Conservation (phyloP, 2,888 invertebrate genomes). For the Cactoblastis cactorum region DNA sequence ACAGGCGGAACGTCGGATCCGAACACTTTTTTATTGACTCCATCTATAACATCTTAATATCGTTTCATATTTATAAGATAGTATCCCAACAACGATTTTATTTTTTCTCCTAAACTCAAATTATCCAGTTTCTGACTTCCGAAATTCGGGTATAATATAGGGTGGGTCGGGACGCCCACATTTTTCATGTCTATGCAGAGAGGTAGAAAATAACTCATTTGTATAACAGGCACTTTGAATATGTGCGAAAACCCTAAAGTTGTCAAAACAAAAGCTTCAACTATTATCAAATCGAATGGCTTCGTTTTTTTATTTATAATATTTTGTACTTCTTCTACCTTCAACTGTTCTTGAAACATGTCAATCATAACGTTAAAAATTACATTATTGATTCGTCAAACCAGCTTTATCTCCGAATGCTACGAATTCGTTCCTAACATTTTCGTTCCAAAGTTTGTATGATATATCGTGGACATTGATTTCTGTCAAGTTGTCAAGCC, state of each 20-base stretch:
- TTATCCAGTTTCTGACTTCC: neutral
- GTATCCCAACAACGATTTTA: slow-evolving; percentile 19
- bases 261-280: slow-evolving; percentile 30
- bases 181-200: slow-evolving; percentile 16
- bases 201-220: slow-evolving; percentile 35
- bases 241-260: slow-evolving; percentile 29
- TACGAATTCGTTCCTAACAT: slow-evolving; percentile 12
- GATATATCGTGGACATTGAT: slow-evolving; percentile 40
- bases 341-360: slow-evolving; percentile 22
- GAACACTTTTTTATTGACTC: slow-evolving; percentile 25
- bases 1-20: slow-evolving; percentile 27
- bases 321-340: slow-evolving; percentile 24
- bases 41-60: slow-evolving; percentile 1
- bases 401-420: slow-evolving; percentile 21
- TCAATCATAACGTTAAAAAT: slow-evolving; percentile 8
- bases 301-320: slow-evolving; percentile 27
- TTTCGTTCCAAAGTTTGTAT: slow-evolving; percentile 27
- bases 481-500: slow-evolving; percentile 39
- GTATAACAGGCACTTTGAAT: slow-evolving; percentile 36
- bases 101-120: slow-evolving; percentile 24
- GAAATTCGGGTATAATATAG: neutral
- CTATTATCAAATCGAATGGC: slow-evolving; percentile 37
- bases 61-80: slow-evolving; percentile 5
- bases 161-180: slow-evolving; percentile 30
- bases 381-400: slow-evolving; percentile 6